phyloP scores from a whole-genome alignment of 2,113 vertebrate genomes.

The Motacilla tschutschensis region DNA sequence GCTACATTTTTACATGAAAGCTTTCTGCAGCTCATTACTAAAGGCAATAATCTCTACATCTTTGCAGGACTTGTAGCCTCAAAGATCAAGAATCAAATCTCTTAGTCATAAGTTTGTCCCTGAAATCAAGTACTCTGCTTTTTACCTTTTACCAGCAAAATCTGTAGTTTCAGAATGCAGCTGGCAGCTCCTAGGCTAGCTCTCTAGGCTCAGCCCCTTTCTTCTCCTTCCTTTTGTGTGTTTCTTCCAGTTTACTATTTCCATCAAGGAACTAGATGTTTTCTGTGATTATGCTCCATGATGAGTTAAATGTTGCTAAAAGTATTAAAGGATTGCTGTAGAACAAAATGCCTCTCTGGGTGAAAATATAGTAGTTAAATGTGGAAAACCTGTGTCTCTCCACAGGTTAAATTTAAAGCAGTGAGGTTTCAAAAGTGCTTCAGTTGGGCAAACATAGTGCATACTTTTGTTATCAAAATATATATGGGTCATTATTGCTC shows the following conservation, averaged over 20 bases:
- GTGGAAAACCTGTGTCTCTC: neutral
- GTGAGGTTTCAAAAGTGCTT: neutral
- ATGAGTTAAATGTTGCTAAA: slow-evolving; percentile 6
- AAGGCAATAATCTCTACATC: neutral
- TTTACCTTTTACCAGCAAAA: neutral
- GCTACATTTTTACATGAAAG: neutral
- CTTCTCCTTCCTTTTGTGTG: neutral
- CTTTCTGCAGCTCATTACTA: neutral
- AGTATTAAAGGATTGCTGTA: neutral
- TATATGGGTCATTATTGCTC: neutral
- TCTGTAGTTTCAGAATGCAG: neutral
- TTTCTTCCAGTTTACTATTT: slow-evolving; percentile 4
- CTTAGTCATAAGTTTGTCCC: neutral
- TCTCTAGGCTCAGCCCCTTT: neutral
- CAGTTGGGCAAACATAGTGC: neutral
- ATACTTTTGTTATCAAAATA: slow-evolving; percentile 7
- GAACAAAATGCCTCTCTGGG: neutral
- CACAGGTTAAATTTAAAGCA: neutral
- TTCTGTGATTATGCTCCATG: neutral
- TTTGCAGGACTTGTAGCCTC: neutral
- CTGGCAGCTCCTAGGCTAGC: neutral
- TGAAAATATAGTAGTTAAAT: neutral
- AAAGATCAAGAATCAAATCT: neutral
- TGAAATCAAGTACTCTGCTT: neutral
- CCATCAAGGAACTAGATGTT: neutral